These are phyloP conservation scores for Pristionchus entomophagus DNA, from an alignment of 2,888 invertebrate species.

Conservation along the genomic window DNA sequence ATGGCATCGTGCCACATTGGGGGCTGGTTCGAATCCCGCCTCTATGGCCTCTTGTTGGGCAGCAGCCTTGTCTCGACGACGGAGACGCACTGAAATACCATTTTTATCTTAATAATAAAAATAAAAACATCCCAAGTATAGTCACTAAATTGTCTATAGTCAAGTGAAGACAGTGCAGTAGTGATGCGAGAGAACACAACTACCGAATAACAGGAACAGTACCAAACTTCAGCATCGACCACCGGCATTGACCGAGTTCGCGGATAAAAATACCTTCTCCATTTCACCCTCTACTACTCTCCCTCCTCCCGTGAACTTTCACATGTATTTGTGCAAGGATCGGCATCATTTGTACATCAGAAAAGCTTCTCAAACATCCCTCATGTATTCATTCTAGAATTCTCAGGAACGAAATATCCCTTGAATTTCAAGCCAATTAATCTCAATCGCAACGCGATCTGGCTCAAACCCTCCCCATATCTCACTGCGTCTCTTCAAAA, in stretches of 20 bases:
- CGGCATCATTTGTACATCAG: not conserved
- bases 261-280: not conserved
- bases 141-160: too few species aligned
- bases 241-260: not conserved
- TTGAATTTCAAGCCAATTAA: not conserved
- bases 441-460: slow-evolving; percentile 14
- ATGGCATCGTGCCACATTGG: slow-evolving; percentile 40
- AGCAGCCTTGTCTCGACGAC: slow-evolving; percentile 25
- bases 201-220: not conserved
- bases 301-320: slow-evolving; percentile 1
- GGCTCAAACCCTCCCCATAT: not conserved
- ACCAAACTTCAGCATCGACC: not conserved
- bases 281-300: not conserved
- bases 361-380: slow-evolving; percentile 17
- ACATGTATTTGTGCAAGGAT: not conserved
- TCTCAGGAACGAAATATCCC: not conserved
- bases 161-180: too few species aligned
- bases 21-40: slow-evolving; percentile 31
- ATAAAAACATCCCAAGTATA: not conserved
- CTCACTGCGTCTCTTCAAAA: not conserved
- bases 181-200: not conserved
- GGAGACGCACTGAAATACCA: slow-evolving; percentile 28
- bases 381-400: slow-evolving; percentile 17
- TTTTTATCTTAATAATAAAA: not conserved
- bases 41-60: slow-evolving; percentile 27